Conservation (phyloP, 2,113 vertebrate species). For the Eupsittula cactorum region DNA sequence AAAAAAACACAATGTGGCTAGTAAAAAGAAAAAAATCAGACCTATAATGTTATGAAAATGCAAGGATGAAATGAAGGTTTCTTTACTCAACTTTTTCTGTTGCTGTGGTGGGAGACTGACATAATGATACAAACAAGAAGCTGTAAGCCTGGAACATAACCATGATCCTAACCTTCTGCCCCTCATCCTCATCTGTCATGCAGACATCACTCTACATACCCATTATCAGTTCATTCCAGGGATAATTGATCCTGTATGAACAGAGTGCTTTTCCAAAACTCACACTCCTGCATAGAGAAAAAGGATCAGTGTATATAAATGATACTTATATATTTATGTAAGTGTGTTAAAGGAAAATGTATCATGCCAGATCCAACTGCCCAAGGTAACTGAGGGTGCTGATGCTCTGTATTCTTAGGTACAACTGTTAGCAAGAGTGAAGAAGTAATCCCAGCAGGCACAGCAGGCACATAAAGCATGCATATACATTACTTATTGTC, state of each 20-base stretch:
- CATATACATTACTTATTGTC: not conserved
- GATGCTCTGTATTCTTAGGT: not conserved
- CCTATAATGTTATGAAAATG: not conserved
- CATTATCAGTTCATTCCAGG: not conserved
- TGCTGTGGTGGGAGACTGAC: not conserved
- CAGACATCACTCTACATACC: not conserved
- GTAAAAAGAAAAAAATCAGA: not conserved
- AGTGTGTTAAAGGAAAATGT: not conserved
- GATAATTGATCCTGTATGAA: not conserved
- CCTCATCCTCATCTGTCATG: not conserved
- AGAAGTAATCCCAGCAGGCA: not conserved
- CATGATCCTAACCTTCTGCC: not conserved
- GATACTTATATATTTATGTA: not conserved
- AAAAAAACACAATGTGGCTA: not conserved
- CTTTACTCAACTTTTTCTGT: not conserved
- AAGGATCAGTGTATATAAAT: not conserved
- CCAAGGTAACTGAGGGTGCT: rapidly evolving
- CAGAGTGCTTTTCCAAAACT: not conserved
- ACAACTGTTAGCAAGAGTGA: not conserved
- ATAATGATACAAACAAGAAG: not conserved
- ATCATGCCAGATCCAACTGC: not conserved
- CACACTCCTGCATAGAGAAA: not conserved
- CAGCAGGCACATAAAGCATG: rapidly evolving
- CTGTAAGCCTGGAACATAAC: not conserved
- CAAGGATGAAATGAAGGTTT: not conserved